A percentile compares a stretch with the other conserved stretches of the same genome.
phyloP scores from a whole-genome alignment of 1,140 invertebrate species.

The Stegodyphus mimosarum region DNA sequence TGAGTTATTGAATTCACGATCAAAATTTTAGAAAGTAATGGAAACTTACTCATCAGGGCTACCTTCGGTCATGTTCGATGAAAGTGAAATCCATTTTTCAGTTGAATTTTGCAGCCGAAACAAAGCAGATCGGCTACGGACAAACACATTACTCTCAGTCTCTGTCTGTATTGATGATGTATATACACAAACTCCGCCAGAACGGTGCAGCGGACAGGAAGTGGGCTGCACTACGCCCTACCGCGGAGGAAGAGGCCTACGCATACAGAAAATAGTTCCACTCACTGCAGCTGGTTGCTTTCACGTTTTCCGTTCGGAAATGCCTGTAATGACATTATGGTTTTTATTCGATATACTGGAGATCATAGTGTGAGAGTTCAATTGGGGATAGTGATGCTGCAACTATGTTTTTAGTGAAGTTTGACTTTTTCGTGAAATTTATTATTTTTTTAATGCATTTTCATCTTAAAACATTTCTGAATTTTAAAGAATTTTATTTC shows the following conservation, averaged over 20 bases:
- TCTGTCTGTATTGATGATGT: too few relatives aligned
- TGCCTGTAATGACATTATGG: neutral
- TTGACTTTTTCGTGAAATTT: too few relatives aligned
- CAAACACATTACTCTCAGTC: too few relatives aligned
- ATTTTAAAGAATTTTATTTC: too few relatives aligned
- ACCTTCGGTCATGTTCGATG: conserved; percentile 41
- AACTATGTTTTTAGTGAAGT: too few relatives aligned
- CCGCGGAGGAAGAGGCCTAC: conserved; percentile 39
- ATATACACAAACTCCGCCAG: neutral
- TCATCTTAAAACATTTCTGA: too few relatives aligned
- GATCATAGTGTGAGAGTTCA: too few relatives aligned
- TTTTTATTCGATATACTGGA: neutral
- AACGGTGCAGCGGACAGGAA: conserved; percentile 35
- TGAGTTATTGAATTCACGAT: conserved; percentile 2
- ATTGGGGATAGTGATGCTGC: too few relatives aligned
- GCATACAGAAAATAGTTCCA: conserved; percentile 30
- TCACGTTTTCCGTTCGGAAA: conserved; percentile 15
- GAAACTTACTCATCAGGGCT: conserved; percentile 44
- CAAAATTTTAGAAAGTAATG: neutral
- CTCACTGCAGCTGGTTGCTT: conserved; percentile 1
- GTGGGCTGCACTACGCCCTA: conserved; percentile 14
- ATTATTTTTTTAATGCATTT: too few relatives aligned
- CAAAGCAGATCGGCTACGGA: neutral
- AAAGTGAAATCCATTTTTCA: conserved; percentile 10
- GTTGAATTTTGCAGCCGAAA: conserved; percentile 4